Percentiles rank a stretch among this genome's conserved stretches.
Conservation (phyloP, 1,140 invertebrate species). For the Radopholus similis region DNA sequence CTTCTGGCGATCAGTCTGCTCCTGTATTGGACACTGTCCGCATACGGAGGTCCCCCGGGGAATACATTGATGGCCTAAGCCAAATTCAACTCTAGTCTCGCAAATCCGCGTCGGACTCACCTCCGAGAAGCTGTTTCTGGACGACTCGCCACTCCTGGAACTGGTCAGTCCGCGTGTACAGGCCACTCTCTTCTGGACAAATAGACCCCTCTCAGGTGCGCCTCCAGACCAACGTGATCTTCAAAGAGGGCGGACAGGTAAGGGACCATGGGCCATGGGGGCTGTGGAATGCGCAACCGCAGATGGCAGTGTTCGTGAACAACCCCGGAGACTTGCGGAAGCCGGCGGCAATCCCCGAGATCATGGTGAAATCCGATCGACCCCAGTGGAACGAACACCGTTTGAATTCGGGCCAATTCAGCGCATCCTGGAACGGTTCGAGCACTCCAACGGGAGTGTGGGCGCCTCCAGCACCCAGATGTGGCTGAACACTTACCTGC, state of each 20-base stretch:
- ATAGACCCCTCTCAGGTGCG: conserved; percentile 1
- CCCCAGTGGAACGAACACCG: no score
- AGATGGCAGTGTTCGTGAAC: conserved; percentile 56
- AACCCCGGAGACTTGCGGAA: conserved; percentile 53
- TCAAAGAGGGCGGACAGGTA: conserved; percentile 56
- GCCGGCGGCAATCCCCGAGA: conserved; percentile 46
- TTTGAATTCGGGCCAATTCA: no score
- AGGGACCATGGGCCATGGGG: neutral
- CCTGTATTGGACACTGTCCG: conserved; percentile 52
- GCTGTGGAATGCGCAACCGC: neutral
- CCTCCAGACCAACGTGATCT: conserved; percentile 57
- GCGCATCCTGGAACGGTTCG: conserved; percentile 50
- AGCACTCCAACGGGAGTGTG: conserved; percentile 48
- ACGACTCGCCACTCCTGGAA: conserved; percentile 56
- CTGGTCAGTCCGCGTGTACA: conserved; percentile 31
- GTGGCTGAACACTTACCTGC: conserved; percentile 55
- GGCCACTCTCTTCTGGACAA: no score
- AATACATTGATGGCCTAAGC: conserved; percentile 8
- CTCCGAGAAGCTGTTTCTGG: conserved; percentile 58
- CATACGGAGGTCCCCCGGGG: conserved; percentile 40
- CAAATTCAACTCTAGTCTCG: conserved; percentile 9
- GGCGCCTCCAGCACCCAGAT: conserved; percentile 56
- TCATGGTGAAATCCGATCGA: no score
- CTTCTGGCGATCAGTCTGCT: conserved; percentile 40
- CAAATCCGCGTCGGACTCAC: conserved; percentile 47